Percentiles rank a stretch among this genome's conserved stretches.
Conservation (phyloP, 2,888 invertebrate genomes). For the Macrostomum cliftonense region DNA sequence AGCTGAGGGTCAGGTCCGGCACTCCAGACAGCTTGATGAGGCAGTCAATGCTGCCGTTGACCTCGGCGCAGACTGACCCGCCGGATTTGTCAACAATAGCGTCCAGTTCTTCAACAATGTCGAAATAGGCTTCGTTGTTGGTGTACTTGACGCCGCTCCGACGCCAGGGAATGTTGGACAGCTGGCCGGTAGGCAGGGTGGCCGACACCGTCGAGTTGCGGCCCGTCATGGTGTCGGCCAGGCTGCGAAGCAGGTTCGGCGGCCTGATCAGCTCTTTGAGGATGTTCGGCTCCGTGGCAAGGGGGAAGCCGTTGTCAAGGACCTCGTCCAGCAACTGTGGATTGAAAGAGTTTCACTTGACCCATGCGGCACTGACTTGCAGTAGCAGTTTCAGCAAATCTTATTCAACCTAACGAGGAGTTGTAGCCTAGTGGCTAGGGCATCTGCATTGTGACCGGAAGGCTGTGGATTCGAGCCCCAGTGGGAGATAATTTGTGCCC, state of each 20-base stretch:
- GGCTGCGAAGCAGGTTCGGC: slow-evolving; percentile 83
- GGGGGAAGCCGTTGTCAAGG: slow-evolving; percentile 95
- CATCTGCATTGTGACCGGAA: too few relatives aligned
- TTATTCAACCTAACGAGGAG: too few relatives aligned
- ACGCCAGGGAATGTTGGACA: slow-evolving; percentile 95
- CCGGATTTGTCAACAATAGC: slow-evolving; percentile 95
- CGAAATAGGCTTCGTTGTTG: slow-evolving; percentile 97
- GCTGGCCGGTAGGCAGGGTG: slow-evolving; percentile 77
- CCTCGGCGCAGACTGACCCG: slow-evolving; percentile 91
- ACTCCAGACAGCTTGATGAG: slow-evolving; percentile 93
- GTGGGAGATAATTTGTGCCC: too few relatives aligned
- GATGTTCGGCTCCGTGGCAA: slow-evolving; percentile 94
- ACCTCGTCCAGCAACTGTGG: slow-evolving; percentile 79
- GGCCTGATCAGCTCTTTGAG: slow-evolving; percentile 95
- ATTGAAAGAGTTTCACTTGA: too few relatives aligned
- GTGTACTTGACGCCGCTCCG: slow-evolving; percentile 92
- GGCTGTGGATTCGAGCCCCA: too few relatives aligned
- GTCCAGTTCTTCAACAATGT: slow-evolving; percentile 95
- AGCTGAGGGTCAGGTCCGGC: slow-evolving; percentile 90
- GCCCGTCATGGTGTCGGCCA: slow-evolving; percentile 91
- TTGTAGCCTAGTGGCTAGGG: too few relatives aligned
- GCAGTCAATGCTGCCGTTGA: slow-evolving; percentile 63
- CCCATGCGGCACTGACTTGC: too few relatives aligned
- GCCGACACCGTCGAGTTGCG: slow-evolving; percentile 52
- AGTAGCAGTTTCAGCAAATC: too few relatives aligned